Evolutionary conservation across 2,888 invertebrate genomes (phyloP).

Genomic region (Sphaeridia pumilis): DNA sequence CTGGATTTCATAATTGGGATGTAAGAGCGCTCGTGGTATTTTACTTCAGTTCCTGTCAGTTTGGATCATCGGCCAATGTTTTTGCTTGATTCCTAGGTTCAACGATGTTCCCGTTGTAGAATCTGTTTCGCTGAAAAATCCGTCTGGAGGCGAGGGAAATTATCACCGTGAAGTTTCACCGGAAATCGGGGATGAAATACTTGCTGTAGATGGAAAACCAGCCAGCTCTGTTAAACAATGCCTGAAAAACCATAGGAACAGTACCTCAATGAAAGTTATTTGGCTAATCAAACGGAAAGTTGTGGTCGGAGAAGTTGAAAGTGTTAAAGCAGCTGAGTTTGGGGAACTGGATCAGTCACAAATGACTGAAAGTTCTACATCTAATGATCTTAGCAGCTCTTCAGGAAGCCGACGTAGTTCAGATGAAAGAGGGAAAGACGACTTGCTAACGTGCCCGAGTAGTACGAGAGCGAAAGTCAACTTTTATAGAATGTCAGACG

Average conservation of each 20-base stretch:
- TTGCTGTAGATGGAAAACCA: constrained; percentile 58
- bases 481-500: background rate
- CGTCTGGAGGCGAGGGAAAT: constrained; percentile 38
- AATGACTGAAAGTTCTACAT: background rate
- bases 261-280: constrained; percentile 31
- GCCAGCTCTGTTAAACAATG: constrained; percentile 68
- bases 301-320: too few relatives aligned
- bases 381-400: constrained; percentile 1
- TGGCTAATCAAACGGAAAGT: constrained; percentile 30
- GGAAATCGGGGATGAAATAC: constrained; percentile 34
- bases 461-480: constrained; percentile 1
- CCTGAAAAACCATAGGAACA: constrained; percentile 29
- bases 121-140: constrained; percentile 47
- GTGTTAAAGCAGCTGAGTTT: too few relatives aligned
- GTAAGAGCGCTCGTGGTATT: constrained; percentile 15
- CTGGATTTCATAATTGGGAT: constrained; percentile 31
- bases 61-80: too few relatives aligned
- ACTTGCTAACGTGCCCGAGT: background rate
- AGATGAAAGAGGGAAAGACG: constrained; percentile 7
- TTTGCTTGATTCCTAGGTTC: too few relatives aligned
- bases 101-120: constrained; percentile 47
- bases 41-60: background rate
- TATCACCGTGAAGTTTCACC: constrained; percentile 36
- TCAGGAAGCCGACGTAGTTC: constrained; percentile 12
- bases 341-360: too few relatives aligned